Evolutionary conservation across 2,797 vertebrate genomes (phyloP).

Genomic region (Telmatherina bonti): DNA sequence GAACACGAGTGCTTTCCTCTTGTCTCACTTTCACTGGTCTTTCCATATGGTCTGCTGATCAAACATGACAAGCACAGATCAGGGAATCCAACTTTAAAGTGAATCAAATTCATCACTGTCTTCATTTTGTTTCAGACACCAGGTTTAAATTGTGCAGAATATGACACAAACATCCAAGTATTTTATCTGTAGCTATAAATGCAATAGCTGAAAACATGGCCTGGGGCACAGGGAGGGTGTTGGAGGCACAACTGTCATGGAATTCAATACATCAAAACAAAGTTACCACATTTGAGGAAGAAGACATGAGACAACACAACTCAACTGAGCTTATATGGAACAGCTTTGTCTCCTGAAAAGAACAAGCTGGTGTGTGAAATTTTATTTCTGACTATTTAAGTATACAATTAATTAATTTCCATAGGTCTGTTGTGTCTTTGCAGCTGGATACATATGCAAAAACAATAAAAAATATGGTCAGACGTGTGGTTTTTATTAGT

Average conservation of each 20-base stretch:
- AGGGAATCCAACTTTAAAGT: constrained; percentile 5
- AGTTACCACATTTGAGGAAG: constrained; percentile 57
- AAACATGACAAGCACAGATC: constrained; percentile 6
- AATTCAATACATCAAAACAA: constrained; percentile 64
- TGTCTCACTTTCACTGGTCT: constrained; percentile 22
- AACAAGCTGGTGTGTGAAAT: constrained; percentile 7
- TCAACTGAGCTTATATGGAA: constrained; percentile 32
- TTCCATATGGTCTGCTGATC: constrained; percentile 2
- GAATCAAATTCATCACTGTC: neutral
- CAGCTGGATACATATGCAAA: neutral
- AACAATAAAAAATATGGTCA: neutral
- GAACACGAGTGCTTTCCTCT: constrained; percentile 16
- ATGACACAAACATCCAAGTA: constrained; percentile 55
- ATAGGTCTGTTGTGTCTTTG: neutral
- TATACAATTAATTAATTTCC: neutral
- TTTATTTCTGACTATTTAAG: constrained; percentile 4
- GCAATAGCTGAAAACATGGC: constrained; percentile 63
- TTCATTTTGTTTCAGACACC: neutral
- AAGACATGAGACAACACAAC: constrained; percentile 43
- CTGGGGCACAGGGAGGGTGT: constrained; percentile 72
- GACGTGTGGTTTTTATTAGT: neutral
- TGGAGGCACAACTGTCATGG: constrained; percentile 46
- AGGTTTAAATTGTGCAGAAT: constrained; percentile 5
- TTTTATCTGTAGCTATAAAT: constrained; percentile 47
- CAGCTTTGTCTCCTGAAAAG: constrained; percentile 28